Conservation (phyloP, 53 echinoderm and acorn worm species). For the Crossaster papposus region DNA sequence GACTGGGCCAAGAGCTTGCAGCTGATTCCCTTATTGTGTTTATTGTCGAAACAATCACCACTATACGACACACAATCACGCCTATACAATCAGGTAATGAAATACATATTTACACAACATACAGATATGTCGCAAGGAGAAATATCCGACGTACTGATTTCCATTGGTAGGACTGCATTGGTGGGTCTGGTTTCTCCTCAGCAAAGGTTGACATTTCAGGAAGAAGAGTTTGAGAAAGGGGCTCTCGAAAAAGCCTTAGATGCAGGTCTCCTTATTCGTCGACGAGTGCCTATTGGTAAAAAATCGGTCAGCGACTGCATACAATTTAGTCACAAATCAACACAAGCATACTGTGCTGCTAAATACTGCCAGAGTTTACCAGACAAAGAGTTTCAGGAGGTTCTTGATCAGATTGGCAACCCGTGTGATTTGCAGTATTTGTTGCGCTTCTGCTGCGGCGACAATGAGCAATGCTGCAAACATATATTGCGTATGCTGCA, state of each 20-base stretch:
- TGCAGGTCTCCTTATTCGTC: conserved; percentile 19
- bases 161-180: conserved; percentile 33
- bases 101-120: conserved; percentile 7
- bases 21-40: neutral
- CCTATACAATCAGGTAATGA: conserved; percentile 13
- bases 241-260: neutral
- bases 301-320: neutral
- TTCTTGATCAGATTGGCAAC: neutral
- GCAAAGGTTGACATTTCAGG: conserved; percentile 6
- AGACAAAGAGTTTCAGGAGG: neutral
- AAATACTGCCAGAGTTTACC: conserved; percentile 12
- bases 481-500: neutral
- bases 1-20: neutral
- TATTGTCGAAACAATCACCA: neutral
- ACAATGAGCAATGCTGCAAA: conserved; percentile 14
- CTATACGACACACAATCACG: neutral
- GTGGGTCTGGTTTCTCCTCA: neutral
- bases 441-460: conserved; percentile 30
- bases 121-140: neutral
- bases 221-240: conserved; percentile 11
- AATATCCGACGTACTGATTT: neutral
- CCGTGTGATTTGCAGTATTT: neutral
- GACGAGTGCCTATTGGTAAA: neutral
- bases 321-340: neutral
- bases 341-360: conserved; percentile 28